Evolutionary conservation across 2,113 vertebrate genomes (phyloP).

Genomic region (Sakesphorus luctuosus): DNA sequence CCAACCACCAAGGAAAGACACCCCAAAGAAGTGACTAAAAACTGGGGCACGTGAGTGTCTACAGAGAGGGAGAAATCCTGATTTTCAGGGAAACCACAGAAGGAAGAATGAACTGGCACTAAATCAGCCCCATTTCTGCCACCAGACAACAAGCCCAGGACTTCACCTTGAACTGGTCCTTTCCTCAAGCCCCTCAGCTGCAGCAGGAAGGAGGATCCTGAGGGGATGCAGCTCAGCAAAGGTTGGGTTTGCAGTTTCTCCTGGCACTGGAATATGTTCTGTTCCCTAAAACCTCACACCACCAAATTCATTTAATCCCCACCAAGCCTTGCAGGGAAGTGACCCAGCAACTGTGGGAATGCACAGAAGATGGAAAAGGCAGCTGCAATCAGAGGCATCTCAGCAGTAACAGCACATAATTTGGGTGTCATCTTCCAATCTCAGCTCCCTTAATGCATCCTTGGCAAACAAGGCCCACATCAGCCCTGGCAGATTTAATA

Average conservation of each 20-base stretch:
- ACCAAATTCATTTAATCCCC: neutral
- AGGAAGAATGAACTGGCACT: neutral
- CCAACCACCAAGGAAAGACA: neutral
- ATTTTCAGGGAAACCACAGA: neutral
- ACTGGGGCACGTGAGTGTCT: fast-evolving
- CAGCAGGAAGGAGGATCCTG: neutral
- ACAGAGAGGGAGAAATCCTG: neutral
- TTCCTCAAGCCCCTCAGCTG: neutral
- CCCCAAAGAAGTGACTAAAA: neutral
- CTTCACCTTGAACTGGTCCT: neutral
- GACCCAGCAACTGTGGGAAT: neutral
- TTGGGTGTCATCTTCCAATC: constrained; percentile 15
- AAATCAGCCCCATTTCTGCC: neutral
- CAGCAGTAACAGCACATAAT: constrained; percentile 3
- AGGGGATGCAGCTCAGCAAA: neutral
- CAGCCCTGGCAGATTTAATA: constrained; percentile 8
- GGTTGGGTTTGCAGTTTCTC: neutral
- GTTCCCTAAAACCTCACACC: neutral
- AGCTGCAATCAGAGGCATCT: neutral
- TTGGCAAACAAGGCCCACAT: neutral
- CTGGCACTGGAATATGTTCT: neutral
- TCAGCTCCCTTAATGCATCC: neutral
- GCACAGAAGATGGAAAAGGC: neutral
- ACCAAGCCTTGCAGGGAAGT: neutral
- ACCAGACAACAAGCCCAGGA: neutral